Evolutionary conservation across 2,113 vertebrate genomes (phyloP), one percentile per base, ranked within the genome.

Genomic region (Butorides virescens): DNA sequence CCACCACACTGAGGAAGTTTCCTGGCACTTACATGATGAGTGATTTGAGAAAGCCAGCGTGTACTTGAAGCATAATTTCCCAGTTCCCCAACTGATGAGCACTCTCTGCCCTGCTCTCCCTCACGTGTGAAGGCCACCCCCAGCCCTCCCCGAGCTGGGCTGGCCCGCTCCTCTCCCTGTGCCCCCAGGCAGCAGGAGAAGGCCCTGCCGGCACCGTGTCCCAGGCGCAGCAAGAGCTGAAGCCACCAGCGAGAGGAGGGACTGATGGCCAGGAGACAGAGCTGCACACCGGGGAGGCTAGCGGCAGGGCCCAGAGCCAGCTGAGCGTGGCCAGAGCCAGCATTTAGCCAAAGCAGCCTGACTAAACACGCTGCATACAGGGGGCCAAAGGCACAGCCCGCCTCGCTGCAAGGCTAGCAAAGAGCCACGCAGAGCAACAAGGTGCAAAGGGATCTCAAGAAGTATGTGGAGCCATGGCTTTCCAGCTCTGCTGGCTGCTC

Each of bases 121-220:
- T n/a, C 18, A 2, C 7, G n/a, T 10, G 15, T 11, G 11, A 32
- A 42, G 36, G 37, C 37, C 13, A 9, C 6, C 3, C 34, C 4
- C 8, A 18, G 0, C 32, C 13, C 15, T 46, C 17, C 37, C 32
- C 1, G 5, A 19, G 52, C 21, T 8, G 42, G 39, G 75, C 36
- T 66, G 42, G 10, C 17, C 22, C 17, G 34, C 52, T 62, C 3
- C 66, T 27, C 65, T 21, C 4, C 0, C 72, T 36, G 49, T 3
- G 0, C 15, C 4, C 19, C 4, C 19, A 39, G 21, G 58, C 37
- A 58, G 42, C 14, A 11, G 42, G 21, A 62, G 36, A 37, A 46
- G 2, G 0, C 9, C n/a, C 47, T 1, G 0, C 8, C 2, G 3
- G 22, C 5, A 1, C 47, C 1, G 0, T 2, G 11, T 3, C 5